Evolutionary conservation across 2,113 vertebrate species (phyloP), one percentile per base, ranked within the genome.

Genomic region (Entelurus aequoreus): DNA sequence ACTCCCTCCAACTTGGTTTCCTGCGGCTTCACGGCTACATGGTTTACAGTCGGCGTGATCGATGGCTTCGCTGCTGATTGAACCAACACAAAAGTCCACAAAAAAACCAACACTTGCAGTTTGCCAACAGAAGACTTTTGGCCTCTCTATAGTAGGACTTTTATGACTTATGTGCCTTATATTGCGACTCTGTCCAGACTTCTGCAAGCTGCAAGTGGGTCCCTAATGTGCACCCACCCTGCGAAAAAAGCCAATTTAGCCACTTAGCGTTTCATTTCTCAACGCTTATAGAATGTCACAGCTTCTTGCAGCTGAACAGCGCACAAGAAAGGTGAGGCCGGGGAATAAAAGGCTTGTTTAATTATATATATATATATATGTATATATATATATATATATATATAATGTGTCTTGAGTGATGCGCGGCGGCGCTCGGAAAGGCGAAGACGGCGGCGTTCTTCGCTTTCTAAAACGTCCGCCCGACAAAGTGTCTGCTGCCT

Each of bases 291-390:
- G 54, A 59, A 11, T 55, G 37, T 54, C 50, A 42, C 49, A 35
- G 36, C 37, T 40, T 67, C 50, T 21, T n/a, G 54, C 6, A 19
- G 49, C 48, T 49, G 19, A 71, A 61, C 64, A 48, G 52, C 46
- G 21, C 54, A 59, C 65, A 77, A 67, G 72, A 81, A 78, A 48
- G 19, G 7, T 50, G 3, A 60, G 67, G 62, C 48, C 51, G 67
- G 72, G 60, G 78, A 77, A 84, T 79, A 48, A 76, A 70, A 82
- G 65, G 66, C 71, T 71, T 62, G 70, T 75, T 87, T 72, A 82
- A 85, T 84, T 83, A 81, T 19, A 19, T 19, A 19, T 19, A 19
- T 19, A 19, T 19, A 19, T 19, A 19, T 19, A 19, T 19, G 2
- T 19, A 19, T 19, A 19, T 19, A 19, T 19, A 19, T 19, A 19